Conservation (phyloP, 2,797 vertebrate genomes). For the Decapterus maruadsi region DNA sequence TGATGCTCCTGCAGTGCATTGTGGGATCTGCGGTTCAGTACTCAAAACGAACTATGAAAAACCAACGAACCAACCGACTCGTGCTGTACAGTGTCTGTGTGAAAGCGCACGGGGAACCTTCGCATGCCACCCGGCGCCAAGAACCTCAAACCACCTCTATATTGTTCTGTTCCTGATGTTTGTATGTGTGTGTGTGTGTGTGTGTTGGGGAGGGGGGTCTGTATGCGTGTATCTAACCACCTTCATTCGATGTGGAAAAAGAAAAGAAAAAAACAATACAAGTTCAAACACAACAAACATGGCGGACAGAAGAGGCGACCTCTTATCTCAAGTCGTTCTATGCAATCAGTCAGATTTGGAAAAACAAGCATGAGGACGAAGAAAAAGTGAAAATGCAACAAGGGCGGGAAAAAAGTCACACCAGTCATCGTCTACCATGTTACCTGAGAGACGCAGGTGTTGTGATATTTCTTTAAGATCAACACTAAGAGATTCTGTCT, state of each 20-base stretch:
- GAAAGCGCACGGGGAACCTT: slow-evolving; percentile 81
- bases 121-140: slow-evolving; percentile 83
- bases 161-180: slow-evolving; percentile 85
- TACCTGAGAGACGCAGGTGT: slow-evolving; percentile 75
- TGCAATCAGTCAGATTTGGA: slow-evolving; percentile 92
- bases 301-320: slow-evolving; percentile 83
- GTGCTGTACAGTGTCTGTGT: slow-evolving; percentile 85
- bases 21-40: slow-evolving; percentile 76
- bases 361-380: slow-evolving; percentile 49
- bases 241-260: slow-evolving; percentile 72
- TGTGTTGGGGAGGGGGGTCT: slow-evolving; percentile 57
- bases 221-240: slow-evolving; percentile 78
- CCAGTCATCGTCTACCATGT: slow-evolving; percentile 77
- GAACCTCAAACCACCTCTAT: slow-evolving; percentile 82
- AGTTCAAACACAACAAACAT: slow-evolving; percentile 72
- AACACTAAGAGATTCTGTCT: slow-evolving; percentile 72
- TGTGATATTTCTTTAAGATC: slow-evolving; percentile 77
- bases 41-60: slow-evolving; percentile 64
- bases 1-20: slow-evolving; percentile 83
- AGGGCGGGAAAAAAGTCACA: slow-evolving; percentile 36
- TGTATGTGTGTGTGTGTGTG: slow-evolving; percentile 76
- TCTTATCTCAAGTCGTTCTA: slow-evolving; percentile 96
- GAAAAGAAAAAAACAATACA: slow-evolving; percentile 58
- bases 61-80: slow-evolving; percentile 70
- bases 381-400: slow-evolving; percentile 76